A percentile compares a stretch with the other conserved stretches of the same genome.
Conservation (phyloP, 2,113 vertebrate species). For the Coreoperca whiteheadi region DNA sequence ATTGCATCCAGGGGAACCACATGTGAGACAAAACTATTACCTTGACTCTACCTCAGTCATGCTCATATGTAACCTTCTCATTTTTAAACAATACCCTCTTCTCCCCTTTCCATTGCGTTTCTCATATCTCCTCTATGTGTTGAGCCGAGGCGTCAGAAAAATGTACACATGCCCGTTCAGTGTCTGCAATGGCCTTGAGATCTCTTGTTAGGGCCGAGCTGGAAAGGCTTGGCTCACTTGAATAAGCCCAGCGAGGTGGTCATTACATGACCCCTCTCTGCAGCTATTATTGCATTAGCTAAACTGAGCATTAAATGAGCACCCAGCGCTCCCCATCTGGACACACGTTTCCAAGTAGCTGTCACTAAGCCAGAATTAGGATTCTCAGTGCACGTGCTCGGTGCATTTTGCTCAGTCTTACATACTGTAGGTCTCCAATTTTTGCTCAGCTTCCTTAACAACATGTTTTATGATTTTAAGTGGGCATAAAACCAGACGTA, state of each 20-base stretch:
- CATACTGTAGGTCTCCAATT: not conserved
- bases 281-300: constrained; percentile 80
- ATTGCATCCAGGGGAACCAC: constrained; percentile 13
- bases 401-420: constrained; percentile 15
- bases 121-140: constrained; percentile 8
- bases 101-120: constrained; percentile 8
- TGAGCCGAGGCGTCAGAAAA: constrained; percentile 46
- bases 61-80: constrained; percentile 12
- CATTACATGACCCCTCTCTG: constrained; percentile 72
- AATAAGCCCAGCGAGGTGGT: constrained; percentile 68
- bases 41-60: not conserved
- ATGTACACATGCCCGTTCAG: constrained; percentile 60
- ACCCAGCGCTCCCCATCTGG: constrained; percentile 68
- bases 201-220: constrained; percentile 62
- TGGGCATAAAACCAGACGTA: too few species aligned
- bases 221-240: constrained; percentile 64
- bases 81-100: constrained; percentile 31
- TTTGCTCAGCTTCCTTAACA: not conserved
- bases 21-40: constrained; percentile 23
- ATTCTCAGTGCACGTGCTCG: constrained; percentile 3
- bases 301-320: constrained; percentile 83
- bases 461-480: not conserved
- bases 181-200: constrained; percentile 60
- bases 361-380: constrained; percentile 31
- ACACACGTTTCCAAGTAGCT: constrained; percentile 37